Percentiles rank a stretch among this genome's conserved stretches.
Conservation (phyloP, 2,797 vertebrate genomes). For the Lagodon rhomboides region DNA sequence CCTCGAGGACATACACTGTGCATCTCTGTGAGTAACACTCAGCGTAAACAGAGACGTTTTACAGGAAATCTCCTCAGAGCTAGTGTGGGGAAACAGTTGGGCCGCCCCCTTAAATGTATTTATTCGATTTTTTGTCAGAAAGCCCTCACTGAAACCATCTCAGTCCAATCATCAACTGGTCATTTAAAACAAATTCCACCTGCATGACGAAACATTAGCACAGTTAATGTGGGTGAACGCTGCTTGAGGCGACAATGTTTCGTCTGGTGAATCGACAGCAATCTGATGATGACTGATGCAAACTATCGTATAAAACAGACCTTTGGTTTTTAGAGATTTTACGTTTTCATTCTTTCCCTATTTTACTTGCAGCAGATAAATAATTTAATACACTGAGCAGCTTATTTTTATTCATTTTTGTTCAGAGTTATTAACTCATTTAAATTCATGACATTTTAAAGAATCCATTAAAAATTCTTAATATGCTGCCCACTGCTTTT, state of each 20-base stretch:
- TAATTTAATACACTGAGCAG: background rate
- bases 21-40: background rate
- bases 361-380: background rate
- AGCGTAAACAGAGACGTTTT: constrained; percentile 24
- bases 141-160: background rate
- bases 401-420: background rate
- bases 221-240: too few relatives aligned
- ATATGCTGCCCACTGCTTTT: too few relatives aligned
- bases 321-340: too few relatives aligned
- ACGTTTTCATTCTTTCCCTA: background rate
- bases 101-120: background rate
- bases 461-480: too few relatives aligned
- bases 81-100: background rate
- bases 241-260: too few relatives aligned
- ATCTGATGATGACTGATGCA: background rate
- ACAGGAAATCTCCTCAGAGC: background rate
- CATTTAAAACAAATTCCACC: background rate
- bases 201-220: background rate
- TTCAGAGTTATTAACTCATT: background rate
- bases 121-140: background rate
- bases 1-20: background rate
- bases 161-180: background rate
- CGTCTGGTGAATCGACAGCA: too few relatives aligned
- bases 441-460: too few relatives aligned
- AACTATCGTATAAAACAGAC: background rate